These are phyloP conservation scores for Strigops habroptila DNA, from an alignment of 2,113 vertebrate species.

Conservation along the genomic window DNA sequence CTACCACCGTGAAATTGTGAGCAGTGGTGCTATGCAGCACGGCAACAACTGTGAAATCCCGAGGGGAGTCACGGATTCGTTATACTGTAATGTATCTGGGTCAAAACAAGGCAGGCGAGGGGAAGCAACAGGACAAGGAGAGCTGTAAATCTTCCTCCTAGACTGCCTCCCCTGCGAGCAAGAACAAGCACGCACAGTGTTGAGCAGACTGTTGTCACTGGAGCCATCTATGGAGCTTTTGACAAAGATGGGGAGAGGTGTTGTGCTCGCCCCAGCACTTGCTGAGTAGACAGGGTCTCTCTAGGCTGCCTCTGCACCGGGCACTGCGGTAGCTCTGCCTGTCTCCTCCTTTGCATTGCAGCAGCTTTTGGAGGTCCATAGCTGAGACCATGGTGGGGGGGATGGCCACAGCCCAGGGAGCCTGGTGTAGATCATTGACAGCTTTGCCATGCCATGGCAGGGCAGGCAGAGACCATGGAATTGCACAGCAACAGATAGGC, in stretches of 20 bases:
- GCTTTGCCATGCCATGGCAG: background rate
- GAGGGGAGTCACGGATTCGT: background rate
- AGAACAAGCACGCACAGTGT: background rate
- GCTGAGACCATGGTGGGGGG: background rate
- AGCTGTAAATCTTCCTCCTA: background rate
- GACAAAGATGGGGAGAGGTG: background rate
- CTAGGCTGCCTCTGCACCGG: background rate
- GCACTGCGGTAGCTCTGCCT: background rate
- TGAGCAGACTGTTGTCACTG: background rate
- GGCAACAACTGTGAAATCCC: constrained; percentile 17
- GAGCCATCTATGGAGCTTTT: background rate
- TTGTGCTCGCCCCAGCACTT: background rate
- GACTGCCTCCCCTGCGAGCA: background rate
- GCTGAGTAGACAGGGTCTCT: background rate
- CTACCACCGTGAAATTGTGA: background rate
- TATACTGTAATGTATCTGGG: constrained; percentile 14
- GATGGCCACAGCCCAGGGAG: background rate
- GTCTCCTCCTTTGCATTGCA: background rate
- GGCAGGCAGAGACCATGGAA: background rate
- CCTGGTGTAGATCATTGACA: background rate
- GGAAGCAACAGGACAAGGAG: background rate
- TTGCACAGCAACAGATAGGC: background rate
- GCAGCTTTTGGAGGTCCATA: background rate
- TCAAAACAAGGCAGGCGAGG: background rate
- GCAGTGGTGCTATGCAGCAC: background rate